Base-by-base conservation (phyloP, 2,888 invertebrate species). In the Coelopa pilipes region DNA sequence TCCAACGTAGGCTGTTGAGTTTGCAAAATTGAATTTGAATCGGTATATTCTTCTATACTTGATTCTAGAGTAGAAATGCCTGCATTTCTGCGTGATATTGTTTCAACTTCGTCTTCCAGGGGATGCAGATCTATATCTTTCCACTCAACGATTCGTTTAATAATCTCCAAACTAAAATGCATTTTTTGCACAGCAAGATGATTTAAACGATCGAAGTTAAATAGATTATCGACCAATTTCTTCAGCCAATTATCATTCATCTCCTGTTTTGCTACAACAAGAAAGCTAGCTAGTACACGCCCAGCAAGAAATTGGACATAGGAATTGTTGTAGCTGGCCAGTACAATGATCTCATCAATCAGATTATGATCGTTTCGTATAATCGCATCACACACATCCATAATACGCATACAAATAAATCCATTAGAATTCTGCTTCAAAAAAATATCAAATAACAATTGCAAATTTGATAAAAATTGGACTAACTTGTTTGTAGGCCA, bases 101-200 rank as follows among this genome's bases (percentile, higher is more conserved):
- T n/a, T 53, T n/a, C 53, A 53, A 13, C 19, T 70, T 90, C 90
- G 75, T 94, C 95, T 82, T 95, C 95, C 55, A 94, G 85, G 0
- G 95, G 93, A 89, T 95, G 95, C 80, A 92, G 90, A 83, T 93
- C 92, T 46, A 93, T 88, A 87, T 96, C 95, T 82, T 94, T 96
- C 93, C 95, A 96, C 83, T 96, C 96, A 0, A 96, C 93, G 81
- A 96, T 94, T 80, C 94, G 91, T 83, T 94, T 94, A 69, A 96
- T 93, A 63, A 96, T 91, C 84, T 96, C 95, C 80, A 96, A 88
- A 77, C 94, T 93, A 86, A 95, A 95, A 81, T 94, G 92, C 85
- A 95, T 93, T 86, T 94, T 94, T 82, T 91, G 91, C 72, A 93
- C 91, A 72, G 92, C 91, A 71, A 90, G 89, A 83, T 91, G 90